Evolutionary conservation across 2,797 vertebrate genomes (phyloP).

Genomic region (Eurystomus glaucurus): DNA sequence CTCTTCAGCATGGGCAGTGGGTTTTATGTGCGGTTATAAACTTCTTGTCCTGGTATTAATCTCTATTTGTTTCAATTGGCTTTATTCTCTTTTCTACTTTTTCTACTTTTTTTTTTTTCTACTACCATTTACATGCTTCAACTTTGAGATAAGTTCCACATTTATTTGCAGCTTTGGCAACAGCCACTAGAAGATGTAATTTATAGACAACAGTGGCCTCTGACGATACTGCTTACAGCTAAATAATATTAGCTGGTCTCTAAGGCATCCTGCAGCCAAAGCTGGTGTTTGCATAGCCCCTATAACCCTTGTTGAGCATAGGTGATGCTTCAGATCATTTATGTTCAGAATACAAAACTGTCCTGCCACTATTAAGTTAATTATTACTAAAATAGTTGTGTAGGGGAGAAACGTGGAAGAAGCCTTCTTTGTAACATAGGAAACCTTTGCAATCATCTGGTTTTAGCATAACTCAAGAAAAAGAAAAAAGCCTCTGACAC

Average conservation of each 20-base stretch:
- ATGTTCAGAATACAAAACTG: not conserved
- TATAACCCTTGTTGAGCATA: not conserved
- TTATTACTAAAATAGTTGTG: not conserved
- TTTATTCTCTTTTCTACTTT: not conserved
- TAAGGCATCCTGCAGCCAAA: not conserved
- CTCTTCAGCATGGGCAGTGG: not conserved
- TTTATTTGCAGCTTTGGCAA: not conserved
- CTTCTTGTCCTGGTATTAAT: not conserved
- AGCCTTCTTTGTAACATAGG: not conserved
- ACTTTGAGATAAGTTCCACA: not conserved
- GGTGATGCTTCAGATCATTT: not conserved
- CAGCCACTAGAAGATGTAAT: not conserved
- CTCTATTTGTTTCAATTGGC: not conserved
- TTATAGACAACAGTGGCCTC: not conserved
- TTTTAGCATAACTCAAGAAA: not conserved
- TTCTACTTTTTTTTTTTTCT: too few species aligned
- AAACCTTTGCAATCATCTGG: not conserved
- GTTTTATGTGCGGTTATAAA: not conserved
- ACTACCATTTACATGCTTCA: not conserved
- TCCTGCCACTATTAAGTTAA: not conserved
- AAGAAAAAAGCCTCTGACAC: not conserved
- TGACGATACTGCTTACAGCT: not conserved
- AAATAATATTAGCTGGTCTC: not conserved
- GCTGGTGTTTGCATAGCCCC: not conserved
- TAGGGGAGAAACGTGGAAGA: not conserved